Conservation (phyloP, 2,113 vertebrate genomes). For the Paramisgurnus dabryanus region DNA sequence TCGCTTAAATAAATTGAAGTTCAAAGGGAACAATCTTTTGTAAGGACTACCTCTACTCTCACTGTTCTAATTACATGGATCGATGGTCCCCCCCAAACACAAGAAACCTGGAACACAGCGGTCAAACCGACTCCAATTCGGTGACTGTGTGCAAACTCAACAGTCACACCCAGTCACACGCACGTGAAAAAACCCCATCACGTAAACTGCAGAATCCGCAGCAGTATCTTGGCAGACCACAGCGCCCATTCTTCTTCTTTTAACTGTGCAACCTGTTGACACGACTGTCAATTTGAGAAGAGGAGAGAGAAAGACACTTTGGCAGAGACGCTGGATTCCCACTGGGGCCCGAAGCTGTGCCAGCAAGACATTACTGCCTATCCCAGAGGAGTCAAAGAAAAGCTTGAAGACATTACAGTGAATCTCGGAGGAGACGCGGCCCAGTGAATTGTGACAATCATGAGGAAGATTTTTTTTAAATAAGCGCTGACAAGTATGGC, state of each 20-base stretch:
- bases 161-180: conserved; percentile 15
- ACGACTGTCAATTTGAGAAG: conserved; percentile 39
- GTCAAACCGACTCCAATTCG: conserved; percentile 23
- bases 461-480: conserved; percentile 47
- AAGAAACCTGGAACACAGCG: conserved; percentile 21
- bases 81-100: conserved; percentile 12
- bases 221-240: not conserved
- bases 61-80: conserved; percentile 39
- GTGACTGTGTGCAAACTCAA: conserved; percentile 4
- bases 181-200: conserved; percentile 18
- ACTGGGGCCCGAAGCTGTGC: conserved; percentile 21
- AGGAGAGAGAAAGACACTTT: conserved; percentile 42
- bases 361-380: conserved; percentile 47
- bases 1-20: conserved; percentile 35
- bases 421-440: conserved; percentile 52
- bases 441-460: conserved; percentile 62
- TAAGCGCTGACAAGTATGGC: not conserved
- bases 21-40: conserved; percentile 28
- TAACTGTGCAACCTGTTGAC: conserved; percentile 46
- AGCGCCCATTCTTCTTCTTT: conserved; percentile 11
- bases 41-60: conserved; percentile 10
- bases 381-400: conserved; percentile 45
- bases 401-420: conserved; percentile 46
- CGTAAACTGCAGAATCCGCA: not conserved
- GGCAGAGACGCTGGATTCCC: conserved; percentile 47